Conservation (phyloP, 2,113 vertebrate genomes). For the zebrafish (Danio rerio) region GRCz12tu NC_133184.1:23132501-23133000, state of each 20-base stretch:
- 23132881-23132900: constrained; percentile 10
- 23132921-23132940: background rate
- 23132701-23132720: constrained; percentile 50
- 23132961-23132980: no score
- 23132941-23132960: background rate
- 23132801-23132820: constrained; percentile 70
- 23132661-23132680: constrained; percentile 5
- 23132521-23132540: no score
- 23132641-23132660: background rate
- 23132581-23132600: background rate
- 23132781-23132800: constrained; percentile 76
- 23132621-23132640: background rate
- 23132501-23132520: no score
- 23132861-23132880: background rate
- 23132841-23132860: constrained; percentile 57
- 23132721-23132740: constrained; percentile 56
- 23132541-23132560: no score
- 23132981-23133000: no score
- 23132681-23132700: constrained; percentile 25
- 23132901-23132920: constrained; percentile 10
- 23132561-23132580: no score
- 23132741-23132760: constrained; percentile 67
- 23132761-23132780: constrained; percentile 72
- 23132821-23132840: constrained; percentile 72
- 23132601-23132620: background rate